A percentile compares a stretch with the other conserved stretches of the same genome.
phyloP scores from a whole-genome alignment of 1,140 invertebrate genomes.

The Drosophila watanabei region DNA sequence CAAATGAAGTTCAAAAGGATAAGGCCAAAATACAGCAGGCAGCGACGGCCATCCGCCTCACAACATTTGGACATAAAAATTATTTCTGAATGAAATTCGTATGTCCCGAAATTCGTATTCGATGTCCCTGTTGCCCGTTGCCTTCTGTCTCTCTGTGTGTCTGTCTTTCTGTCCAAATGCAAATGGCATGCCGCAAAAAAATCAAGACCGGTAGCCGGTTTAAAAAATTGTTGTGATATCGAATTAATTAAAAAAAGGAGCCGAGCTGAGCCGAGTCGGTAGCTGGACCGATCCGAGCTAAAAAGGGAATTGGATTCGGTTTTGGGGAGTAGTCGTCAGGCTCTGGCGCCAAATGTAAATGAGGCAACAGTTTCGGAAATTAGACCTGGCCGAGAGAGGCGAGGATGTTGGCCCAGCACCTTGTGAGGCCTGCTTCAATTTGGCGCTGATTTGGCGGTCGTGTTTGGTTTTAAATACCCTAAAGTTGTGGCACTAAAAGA shows the following conservation, averaged over 20 bases:
- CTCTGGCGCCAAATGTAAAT: constrained; percentile 79
- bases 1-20: constrained; percentile 84
- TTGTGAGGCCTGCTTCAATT: constrained; percentile 80
- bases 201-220: constrained; percentile 79
- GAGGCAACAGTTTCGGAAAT: constrained; percentile 76
- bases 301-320: constrained; percentile 47
- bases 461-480: constrained; percentile 50
- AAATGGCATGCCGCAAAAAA: constrained; percentile 74
- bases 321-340: constrained; percentile 8
- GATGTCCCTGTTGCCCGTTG: constrained; percentile 43
- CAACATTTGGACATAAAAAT: constrained; percentile 82
- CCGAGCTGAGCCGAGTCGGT: constrained; percentile 15
- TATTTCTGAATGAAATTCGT: constrained; percentile 83
- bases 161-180: constrained; percentile 59
- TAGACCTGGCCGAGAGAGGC: constrained; percentile 37
- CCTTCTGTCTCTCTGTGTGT: constrained; percentile 11
- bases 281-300: constrained; percentile 17
- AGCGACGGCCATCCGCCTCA: constrained; percentile 14
- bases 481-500: background rate
- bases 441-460: constrained; percentile 81
- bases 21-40: constrained; percentile 70
- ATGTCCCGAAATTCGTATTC: constrained; percentile 74
- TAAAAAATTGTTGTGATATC: constrained; percentile 81
- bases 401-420: constrained; percentile 58
- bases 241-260: constrained; percentile 80